phyloP scores from a whole-genome alignment of 2,113 vertebrate species.

The Notarius quadriscutis region DNA sequence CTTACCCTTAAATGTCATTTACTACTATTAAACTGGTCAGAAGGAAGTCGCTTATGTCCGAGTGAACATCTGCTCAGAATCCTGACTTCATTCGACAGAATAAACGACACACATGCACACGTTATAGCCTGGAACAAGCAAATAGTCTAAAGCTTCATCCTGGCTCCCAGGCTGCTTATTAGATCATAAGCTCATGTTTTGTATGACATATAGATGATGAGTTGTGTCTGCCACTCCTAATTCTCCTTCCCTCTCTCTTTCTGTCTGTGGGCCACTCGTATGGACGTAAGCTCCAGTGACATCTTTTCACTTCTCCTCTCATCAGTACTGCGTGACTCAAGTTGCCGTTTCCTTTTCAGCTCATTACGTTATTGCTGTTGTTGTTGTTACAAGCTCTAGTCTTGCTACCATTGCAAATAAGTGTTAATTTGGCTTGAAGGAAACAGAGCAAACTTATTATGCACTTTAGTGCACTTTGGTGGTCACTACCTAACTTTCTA shows the following conservation, averaged over 20 bases:
- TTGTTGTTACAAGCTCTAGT: constrained; percentile 24
- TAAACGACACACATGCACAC: neutral
- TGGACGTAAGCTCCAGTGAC: constrained; percentile 35
- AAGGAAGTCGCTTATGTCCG: neutral
- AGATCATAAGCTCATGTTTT: constrained; percentile 16
- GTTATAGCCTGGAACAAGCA: neutral
- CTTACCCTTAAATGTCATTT: constrained; percentile 31
- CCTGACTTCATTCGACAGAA: neutral
- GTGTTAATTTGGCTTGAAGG: constrained; percentile 15
- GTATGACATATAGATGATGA: constrained; percentile 1
- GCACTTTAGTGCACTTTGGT: constrained; percentile 17
- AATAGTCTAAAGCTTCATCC: neutral
- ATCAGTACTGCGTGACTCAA: constrained; percentile 28
- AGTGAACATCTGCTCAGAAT: neutral
- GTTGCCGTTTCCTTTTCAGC: constrained; percentile 4
- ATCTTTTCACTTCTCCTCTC: constrained; percentile 44
- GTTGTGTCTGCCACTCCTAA: neutral
- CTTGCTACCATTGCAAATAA: constrained; percentile 11
- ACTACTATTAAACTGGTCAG: neutral
- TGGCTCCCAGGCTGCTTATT: neutral
- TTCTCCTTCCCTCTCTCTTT: neutral
- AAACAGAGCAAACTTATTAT: constrained; percentile 1
- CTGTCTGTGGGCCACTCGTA: constrained; percentile 12
- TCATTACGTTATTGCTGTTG: constrained; percentile 24
- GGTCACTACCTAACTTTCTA: neutral